Evolutionary conservation across 2,888 invertebrate genomes (phyloP), one percentile per base, ranked within the genome.

Genomic region (Patella ulyssiponensis): DNA sequence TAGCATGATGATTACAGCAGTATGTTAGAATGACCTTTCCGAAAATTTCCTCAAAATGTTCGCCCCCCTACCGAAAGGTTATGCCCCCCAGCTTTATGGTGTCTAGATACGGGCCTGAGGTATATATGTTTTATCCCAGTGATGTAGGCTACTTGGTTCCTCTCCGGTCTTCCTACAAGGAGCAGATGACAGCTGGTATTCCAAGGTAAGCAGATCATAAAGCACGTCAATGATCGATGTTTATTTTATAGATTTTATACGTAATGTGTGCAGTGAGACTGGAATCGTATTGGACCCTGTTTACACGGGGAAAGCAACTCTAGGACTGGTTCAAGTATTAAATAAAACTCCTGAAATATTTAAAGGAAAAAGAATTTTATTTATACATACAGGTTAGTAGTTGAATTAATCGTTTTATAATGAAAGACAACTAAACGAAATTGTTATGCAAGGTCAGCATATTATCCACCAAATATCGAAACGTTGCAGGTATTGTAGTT

Each of bases 221-320:
- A 44, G 9, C 64, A 64, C 20, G 20, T 52, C 44, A 17, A 12
- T 52, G 73, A n/a, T 7, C 11, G 20, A 23, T 74, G 14, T 54
- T 7, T 73, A 64, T 23, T 53, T 79, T 81, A 11, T 83, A 89
- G 88, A 88, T 64, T 90, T 88, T 77, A 82, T 88, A n/a, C 73
- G 79, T 17, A 52, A 84, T 3, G 84, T 89, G 9, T 79, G 83
- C 17, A 73, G 71, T 1, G 74, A 71, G 9, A 89, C 90, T 14
- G 89, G 88, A 1, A 86, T 90, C 15, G 79, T 89, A 72, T 73
- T 90, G 33, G 90, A 90, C 78, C 90, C 90, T 11, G 85, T 86
- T 1, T 90, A 90, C 81, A 87, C 87, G 12, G 90, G 89, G 7
- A 90, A 90, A 79, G 87, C 87, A 69, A 87, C 84, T 1, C 80